These are phyloP conservation scores for Atherix ibis DNA, from an alignment of 2,888 invertebrate species.

Conservation along the genomic window DNA sequence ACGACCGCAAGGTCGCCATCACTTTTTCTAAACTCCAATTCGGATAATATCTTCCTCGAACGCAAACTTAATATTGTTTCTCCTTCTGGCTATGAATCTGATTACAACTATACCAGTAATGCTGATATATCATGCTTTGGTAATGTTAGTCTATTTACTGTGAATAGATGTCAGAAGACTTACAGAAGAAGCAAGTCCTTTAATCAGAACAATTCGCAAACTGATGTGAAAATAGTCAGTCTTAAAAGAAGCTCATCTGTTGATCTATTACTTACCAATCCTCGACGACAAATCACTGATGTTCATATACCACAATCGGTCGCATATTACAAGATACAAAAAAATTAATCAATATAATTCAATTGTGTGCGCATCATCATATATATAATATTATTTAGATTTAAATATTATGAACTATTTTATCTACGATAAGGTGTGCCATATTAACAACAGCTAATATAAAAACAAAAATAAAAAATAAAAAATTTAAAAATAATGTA, in stretches of 20 bases:
- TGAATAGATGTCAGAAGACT: constrained; percentile 13
- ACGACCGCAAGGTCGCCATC: background rate
- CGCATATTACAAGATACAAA: too few relatives aligned
- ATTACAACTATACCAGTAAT: constrained; percentile 1
- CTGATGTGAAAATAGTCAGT: constrained; percentile 5
- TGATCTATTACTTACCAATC: constrained; percentile 24
- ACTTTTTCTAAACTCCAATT: background rate
- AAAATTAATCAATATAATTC: too few relatives aligned
- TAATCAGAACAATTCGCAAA: constrained; percentile 12
- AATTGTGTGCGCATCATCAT: too few relatives aligned
- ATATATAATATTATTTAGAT: too few relatives aligned
- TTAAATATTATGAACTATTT: too few relatives aligned
- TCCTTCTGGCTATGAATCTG: background rate
- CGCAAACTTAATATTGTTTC: background rate
- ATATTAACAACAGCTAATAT: too few relatives aligned
- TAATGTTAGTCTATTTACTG: constrained; percentile 17
- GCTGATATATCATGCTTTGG: constrained; percentile 25
- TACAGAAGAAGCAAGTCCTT: constrained; percentile 29
- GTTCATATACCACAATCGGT: too few relatives aligned
- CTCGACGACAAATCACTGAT: too few relatives aligned
- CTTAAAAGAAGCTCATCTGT: constrained; percentile 27
- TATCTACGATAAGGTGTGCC: too few relatives aligned
- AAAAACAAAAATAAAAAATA: too few relatives aligned
- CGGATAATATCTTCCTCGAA: background rate
- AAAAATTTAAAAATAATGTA: too few relatives aligned